phyloP scores from a whole-genome alignment of 2,113 vertebrate genomes.

The Dicrurus megarhynchus region DNA sequence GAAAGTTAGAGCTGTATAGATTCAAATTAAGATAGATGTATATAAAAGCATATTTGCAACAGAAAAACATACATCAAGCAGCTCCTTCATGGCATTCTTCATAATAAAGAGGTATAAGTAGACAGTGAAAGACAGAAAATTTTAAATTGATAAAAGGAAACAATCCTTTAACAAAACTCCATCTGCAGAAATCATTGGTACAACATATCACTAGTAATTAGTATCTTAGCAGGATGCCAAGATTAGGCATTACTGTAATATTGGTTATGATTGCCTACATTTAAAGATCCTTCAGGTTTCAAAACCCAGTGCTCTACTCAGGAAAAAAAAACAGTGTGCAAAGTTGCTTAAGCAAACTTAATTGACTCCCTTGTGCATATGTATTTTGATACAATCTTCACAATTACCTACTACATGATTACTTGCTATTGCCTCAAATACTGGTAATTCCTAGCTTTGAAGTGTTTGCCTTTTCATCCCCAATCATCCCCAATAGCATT shows the following conservation, averaged over 20 bases:
- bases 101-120: background rate
- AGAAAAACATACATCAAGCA: background rate
- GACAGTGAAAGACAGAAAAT: background rate
- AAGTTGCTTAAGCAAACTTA: background rate
- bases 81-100: background rate
- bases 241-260: background rate
- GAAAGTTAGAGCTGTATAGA: background rate
- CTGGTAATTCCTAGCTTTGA: background rate
- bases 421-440: background rate
- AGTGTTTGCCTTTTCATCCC: background rate
- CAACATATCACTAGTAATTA: background rate
- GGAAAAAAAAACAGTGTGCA: accelerated
- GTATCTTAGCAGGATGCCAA: background rate
- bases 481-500: background rate
- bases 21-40: background rate
- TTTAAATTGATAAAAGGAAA: background rate
- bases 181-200: background rate
- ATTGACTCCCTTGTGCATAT: background rate
- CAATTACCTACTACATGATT: background rate
- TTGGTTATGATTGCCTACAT: background rate
- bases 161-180: background rate
- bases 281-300: background rate
- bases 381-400: background rate
- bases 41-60: background rate
- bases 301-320: background rate